These are phyloP conservation scores for Glareola pratincola DNA, from an alignment of 2,113 vertebrate species.

Conservation along the genomic window DNA sequence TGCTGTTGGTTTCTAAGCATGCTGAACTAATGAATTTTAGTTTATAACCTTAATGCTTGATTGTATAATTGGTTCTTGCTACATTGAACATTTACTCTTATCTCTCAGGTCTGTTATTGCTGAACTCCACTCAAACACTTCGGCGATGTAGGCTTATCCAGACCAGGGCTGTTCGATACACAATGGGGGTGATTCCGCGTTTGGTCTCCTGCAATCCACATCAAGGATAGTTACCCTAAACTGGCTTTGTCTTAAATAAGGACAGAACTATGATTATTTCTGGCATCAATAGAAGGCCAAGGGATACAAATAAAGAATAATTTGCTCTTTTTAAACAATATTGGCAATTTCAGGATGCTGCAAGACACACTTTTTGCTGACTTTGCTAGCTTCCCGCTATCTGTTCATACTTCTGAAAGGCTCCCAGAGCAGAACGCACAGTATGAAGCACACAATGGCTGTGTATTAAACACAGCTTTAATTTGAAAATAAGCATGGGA, in stretches of 20 bases:
- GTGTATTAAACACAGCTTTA: background rate
- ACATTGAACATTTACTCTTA: background rate
- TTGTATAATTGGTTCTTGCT: background rate
- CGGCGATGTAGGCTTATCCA: background rate
- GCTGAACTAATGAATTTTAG: background rate
- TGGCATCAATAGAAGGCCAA: background rate
- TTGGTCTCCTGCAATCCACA: background rate
- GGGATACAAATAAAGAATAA: background rate
- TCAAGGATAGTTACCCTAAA: background rate
- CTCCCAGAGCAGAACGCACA: background rate
- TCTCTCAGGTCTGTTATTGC: background rate
- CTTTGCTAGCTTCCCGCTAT: background rate
- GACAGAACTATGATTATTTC: background rate
- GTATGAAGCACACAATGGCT: background rate
- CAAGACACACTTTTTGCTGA: background rate
- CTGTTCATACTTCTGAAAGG: background rate
- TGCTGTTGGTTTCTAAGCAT: background rate
- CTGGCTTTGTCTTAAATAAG: background rate
- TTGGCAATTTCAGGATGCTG: background rate
- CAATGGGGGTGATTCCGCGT: background rate
- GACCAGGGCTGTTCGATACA: background rate
- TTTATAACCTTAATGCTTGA: background rate
- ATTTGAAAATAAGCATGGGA: background rate
- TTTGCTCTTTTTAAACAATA: background rate
- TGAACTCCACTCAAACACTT: background rate